A percentile compares a stretch with the other conserved stretches of the same genome.
These are phyloP conservation scores for Zosterops hypoxanthus DNA, from an alignment of 2,113 vertebrate species.

Conservation along the genomic window DNA sequence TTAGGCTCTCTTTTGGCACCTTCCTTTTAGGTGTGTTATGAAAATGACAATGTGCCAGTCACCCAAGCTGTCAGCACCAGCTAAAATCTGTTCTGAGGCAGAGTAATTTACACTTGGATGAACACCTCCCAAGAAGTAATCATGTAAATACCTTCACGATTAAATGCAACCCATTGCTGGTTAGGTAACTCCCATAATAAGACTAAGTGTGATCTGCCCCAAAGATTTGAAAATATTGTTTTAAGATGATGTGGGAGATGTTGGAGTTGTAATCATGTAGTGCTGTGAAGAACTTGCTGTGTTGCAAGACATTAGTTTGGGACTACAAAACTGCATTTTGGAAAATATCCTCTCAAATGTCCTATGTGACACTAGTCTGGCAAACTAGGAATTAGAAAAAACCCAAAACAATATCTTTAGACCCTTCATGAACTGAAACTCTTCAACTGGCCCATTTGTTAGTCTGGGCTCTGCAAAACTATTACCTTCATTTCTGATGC, in stretches of 20 bases:
- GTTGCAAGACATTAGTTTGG: constrained; percentile 1
- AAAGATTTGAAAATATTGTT: constrained; percentile 41
- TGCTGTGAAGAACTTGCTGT: not conserved
- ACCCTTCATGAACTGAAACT: not conserved
- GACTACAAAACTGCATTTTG: not conserved
- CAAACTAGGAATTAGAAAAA: not conserved
- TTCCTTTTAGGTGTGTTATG: constrained; percentile 77
- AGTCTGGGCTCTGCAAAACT: not conserved
- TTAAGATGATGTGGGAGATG: not conserved
- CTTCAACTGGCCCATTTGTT: not conserved
- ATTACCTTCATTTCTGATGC: not conserved
- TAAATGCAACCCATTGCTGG: constrained; percentile 41
- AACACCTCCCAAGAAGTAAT: constrained; percentile 74
- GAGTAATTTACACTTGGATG: constrained; percentile 78
- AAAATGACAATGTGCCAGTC: constrained; percentile 83
- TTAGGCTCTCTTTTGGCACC: constrained; percentile 74
- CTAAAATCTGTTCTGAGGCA: constrained; percentile 74
- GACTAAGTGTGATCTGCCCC: not conserved
- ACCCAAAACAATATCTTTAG: not conserved
- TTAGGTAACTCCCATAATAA: constrained; percentile 53
- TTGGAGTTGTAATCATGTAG: not conserved
- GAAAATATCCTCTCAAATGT: not conserved
- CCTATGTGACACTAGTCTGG: not conserved
- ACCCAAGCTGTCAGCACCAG: constrained; percentile 74
- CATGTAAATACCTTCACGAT: constrained; percentile 67